phyloP scores from a whole-genome alignment of 2,113 vertebrate species.

The Sylvilagus bachmani region DNA sequence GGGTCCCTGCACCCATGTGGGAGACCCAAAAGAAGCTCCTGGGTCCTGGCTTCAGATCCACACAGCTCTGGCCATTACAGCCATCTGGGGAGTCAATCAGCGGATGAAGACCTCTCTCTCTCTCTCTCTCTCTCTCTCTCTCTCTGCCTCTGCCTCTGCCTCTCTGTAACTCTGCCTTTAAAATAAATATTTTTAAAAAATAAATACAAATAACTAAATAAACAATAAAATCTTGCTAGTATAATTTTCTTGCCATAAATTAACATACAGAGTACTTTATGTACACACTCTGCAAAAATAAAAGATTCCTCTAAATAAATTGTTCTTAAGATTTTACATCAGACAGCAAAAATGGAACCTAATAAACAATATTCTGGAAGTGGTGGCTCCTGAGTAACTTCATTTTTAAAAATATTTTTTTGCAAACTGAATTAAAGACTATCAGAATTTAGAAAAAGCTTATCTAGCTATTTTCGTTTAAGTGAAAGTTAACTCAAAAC shows the following conservation, averaged over 20 bases:
- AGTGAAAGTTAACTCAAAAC: not conserved
- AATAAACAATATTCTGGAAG: conserved; percentile 74
- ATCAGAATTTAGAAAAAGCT: conserved; percentile 57
- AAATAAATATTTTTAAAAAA: no score
- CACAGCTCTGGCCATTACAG: no score
- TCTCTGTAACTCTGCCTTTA: no score
- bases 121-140: no score
- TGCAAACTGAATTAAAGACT: conserved; percentile 72
- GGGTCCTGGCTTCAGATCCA: no score
- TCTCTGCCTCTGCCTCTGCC: no score
- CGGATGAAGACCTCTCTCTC: not conserved
- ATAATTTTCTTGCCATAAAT: conserved; percentile 46
- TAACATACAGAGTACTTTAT: conserved; percentile 30
- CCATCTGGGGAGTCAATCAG: no score
- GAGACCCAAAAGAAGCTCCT: no score
- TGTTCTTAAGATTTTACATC: conserved; percentile 72
- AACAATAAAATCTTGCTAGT: not conserved
- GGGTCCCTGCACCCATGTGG: no score
- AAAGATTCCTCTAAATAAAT: conserved; percentile 6
- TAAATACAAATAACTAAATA: conserved; percentile 34
- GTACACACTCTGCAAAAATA: conserved; percentile 24
- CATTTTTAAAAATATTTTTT: conserved; percentile 58
- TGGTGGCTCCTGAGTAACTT: conserved; percentile 55
- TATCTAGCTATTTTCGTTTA: conserved; percentile 27
- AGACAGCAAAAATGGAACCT: conserved; percentile 72